These are phyloP conservation scores for Sitta europaea DNA, from an alignment of 2,113 vertebrate species.

Conservation along the genomic window DNA sequence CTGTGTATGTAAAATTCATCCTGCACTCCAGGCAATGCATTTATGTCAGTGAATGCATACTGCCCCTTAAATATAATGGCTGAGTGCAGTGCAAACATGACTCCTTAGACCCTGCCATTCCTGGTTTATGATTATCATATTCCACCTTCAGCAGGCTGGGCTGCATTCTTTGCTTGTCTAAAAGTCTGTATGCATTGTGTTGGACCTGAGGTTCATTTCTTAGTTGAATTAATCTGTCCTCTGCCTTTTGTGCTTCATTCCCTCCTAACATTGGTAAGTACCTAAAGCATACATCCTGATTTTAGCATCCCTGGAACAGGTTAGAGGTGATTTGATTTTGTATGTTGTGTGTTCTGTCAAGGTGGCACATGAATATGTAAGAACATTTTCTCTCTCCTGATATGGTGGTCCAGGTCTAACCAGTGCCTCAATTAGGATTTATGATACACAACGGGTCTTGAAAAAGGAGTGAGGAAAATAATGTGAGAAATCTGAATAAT, in stretches of 20 bases:
- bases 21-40: background rate
- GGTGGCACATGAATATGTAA: background rate
- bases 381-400: background rate
- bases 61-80: background rate
- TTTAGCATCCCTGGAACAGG: background rate
- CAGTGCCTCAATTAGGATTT: background rate
- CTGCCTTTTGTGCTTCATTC: background rate
- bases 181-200: background rate
- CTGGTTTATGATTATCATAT: background rate
- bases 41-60: background rate
- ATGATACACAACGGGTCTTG: background rate
- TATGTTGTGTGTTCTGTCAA: background rate
- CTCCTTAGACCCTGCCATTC: background rate
- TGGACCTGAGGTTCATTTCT: background rate
- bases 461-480: background rate
- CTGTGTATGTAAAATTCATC: background rate
- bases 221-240: background rate
- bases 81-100: background rate
- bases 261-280: background rate
- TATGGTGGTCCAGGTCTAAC: background rate
- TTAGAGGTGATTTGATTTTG: background rate
- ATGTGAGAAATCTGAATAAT: background rate
- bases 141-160: background rate
- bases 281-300: background rate
- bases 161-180: background rate